Evolutionary conservation across 2,888 invertebrate species (phyloP).

Genomic region (Zaprionus lineosus): DNA sequence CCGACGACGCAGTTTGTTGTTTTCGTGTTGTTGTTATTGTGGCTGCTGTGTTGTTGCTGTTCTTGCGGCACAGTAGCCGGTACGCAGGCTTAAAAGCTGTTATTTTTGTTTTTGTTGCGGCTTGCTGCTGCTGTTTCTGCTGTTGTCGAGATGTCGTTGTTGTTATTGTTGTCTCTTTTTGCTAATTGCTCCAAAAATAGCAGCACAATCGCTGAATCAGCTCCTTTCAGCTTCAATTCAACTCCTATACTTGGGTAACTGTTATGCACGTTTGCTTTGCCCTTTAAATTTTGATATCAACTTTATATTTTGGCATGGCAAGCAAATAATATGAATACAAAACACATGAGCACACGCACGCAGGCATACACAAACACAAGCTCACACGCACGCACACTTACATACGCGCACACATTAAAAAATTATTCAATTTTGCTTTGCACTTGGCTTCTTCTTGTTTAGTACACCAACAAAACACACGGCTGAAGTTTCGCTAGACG

Average conservation of each 20-base stretch:
- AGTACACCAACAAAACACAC: conserved; percentile 49
- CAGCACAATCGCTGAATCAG: conserved; percentile 37
- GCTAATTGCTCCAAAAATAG: conserved; percentile 55
- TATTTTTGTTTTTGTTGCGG: neutral
- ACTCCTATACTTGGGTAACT: conserved; percentile 35
- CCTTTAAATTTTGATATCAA: conserved; percentile 48
- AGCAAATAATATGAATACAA: conserved; percentile 38
- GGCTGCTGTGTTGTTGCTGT: conserved; percentile 10
- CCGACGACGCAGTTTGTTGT: conserved; percentile 34
- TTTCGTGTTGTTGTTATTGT: conserved; percentile 38
- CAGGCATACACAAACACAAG: conserved; percentile 20
- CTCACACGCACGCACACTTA: conserved; percentile 21
- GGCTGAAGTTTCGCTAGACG: conserved; percentile 54
- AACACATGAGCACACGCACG: conserved; percentile 20
- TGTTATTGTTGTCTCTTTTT: conserved; percentile 31
- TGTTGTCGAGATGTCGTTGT: neutral
- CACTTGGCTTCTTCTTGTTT: conserved; percentile 49
- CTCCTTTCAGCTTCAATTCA: conserved; percentile 26
- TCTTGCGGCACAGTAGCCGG: conserved; percentile 43
- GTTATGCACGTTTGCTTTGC: conserved; percentile 53
- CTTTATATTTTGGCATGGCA: conserved; percentile 49
- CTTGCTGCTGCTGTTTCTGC: neutral
- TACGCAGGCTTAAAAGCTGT: conserved; percentile 16
- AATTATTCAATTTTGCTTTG: conserved; percentile 72
- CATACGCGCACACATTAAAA: conserved; percentile 40